Base-by-base conservation (phyloP, 2,113 vertebrate genomes). In the Microtus oregoni region DNA sequence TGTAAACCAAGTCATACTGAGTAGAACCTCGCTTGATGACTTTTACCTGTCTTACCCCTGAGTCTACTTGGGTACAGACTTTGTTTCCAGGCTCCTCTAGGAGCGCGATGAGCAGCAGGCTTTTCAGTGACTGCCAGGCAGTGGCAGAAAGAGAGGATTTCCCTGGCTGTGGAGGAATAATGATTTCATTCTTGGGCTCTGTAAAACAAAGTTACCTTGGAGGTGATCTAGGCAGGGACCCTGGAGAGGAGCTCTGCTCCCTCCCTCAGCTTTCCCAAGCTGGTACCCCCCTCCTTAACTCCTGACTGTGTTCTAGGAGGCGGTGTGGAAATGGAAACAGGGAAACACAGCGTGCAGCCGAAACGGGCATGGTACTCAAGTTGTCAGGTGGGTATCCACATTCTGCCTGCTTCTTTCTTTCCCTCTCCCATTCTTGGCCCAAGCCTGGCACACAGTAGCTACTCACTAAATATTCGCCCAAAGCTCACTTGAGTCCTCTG, bases 271-370 rank as follows among this genome's bases (percentile, higher is more conserved):
- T 32, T 44, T 9, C n/a, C 41, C 35, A 10, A 79, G 73, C 50
- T n/a, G 3, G 17, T 61, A 83, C 87, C 86, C 88, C n/a, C 17
- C 70, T 83, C 35, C 38, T 89, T 83, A 95, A 82, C 96, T 86
- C 41, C 78, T 86, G 82, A 93, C 92, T 92, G 86, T 90, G 58
- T 94, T 96, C 91, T 83, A 94, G 85, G 55, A 93, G 50, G 73
- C 92, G 81, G 89, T 86, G 77, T 55, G 81, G 94, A 94, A 92
- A 94, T 47, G 38, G 58, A 91, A 93, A 94, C 12, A 95, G 44
- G 52, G 70, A 91, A 93, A 94, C 12, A 94, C 5, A 93, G 63
- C 9, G 58, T 68, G 76, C 26, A 83, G 93, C 41, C 35, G 68
- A 89, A 92, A 81, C 79, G 35, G 82, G 38, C 28, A 30, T 47